phyloP scores from a whole-genome alignment of 2,797 vertebrate species.

The Sternotherus odoratus region DNA sequence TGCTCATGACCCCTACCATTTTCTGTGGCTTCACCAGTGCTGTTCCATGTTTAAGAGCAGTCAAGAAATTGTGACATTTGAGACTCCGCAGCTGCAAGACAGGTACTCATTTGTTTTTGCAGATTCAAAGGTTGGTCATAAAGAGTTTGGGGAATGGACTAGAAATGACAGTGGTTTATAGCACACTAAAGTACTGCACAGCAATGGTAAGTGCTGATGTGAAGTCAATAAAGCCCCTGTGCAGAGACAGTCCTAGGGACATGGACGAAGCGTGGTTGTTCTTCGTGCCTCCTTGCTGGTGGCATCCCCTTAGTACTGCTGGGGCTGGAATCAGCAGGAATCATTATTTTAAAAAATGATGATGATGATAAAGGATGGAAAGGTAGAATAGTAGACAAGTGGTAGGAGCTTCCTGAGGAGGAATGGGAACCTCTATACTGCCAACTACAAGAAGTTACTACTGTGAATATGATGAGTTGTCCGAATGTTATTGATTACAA shows the following conservation, averaged over 20 bases:
- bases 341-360: not conserved
- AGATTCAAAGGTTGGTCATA: not conserved
- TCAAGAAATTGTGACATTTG: not conserved
- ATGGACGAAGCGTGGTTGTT: not conserved
- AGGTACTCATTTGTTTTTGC: not conserved
- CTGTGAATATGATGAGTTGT: not conserved
- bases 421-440: not conserved
- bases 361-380: accelerated
- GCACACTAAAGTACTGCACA: not conserved
- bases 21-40: slow-evolving; percentile 20
- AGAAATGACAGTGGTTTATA: not conserved
- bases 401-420: not conserved
- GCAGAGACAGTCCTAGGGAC: not conserved
- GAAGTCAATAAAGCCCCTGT: not conserved
- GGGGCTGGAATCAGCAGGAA: accelerated
- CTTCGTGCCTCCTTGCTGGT: accelerated
- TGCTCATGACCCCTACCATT: slow-evolving; percentile 46
- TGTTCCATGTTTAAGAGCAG: not conserved
- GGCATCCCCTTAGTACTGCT: not conserved
- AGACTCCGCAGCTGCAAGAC: not conserved
- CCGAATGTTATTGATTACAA: accelerated
- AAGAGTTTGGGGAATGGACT: not conserved
- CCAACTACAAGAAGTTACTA: not conserved
- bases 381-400: accelerated
- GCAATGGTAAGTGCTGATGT: accelerated